Conservation (phyloP, 1,140 invertebrate species). For the Triops cancriformis region DNA sequence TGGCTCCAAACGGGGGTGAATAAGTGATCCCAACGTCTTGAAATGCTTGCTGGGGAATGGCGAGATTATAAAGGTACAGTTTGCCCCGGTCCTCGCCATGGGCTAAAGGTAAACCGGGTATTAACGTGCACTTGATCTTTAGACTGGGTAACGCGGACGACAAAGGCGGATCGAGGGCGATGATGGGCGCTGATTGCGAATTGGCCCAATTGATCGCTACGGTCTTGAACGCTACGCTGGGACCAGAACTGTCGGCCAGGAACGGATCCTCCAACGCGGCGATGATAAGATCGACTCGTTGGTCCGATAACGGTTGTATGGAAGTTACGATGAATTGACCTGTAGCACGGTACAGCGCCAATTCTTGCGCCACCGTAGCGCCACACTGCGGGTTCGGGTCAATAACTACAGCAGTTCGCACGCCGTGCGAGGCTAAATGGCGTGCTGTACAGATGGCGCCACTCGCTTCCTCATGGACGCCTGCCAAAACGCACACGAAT, state of each 20-base stretch:
- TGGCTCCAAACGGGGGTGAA: constrained; percentile 76
- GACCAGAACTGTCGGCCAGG: constrained; percentile 29
- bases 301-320: constrained; percentile 47
- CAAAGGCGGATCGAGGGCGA: constrained; percentile 68
- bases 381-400: constrained; percentile 42
- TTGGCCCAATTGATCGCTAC: constrained; percentile 54
- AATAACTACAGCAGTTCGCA: constrained; percentile 60
- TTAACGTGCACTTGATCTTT: constrained; percentile 61
- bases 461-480: constrained; percentile 59
- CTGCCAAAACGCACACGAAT: constrained; percentile 64
- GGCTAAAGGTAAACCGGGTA: constrained; percentile 64
- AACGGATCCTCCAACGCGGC: constrained; percentile 51
- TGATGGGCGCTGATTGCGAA: constrained; percentile 62
- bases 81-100: constrained; percentile 61
- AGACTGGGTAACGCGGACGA: constrained; percentile 52
- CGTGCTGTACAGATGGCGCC: constrained; percentile 59
- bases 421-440: constrained; percentile 71
- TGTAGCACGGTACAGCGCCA: constrained; percentile 54
- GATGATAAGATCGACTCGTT: constrained; percentile 57
- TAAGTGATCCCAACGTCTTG: constrained; percentile 67
- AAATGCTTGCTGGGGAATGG: constrained; percentile 68
- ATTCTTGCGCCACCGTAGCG: constrained; percentile 43
- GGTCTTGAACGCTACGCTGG: constrained; percentile 26
- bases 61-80: constrained; percentile 77
- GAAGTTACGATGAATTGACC: constrained; percentile 40